Evolutionary conservation across 2,797 vertebrate species (phyloP).

Genomic region (Pantherophis alleghaniensis): DNA sequence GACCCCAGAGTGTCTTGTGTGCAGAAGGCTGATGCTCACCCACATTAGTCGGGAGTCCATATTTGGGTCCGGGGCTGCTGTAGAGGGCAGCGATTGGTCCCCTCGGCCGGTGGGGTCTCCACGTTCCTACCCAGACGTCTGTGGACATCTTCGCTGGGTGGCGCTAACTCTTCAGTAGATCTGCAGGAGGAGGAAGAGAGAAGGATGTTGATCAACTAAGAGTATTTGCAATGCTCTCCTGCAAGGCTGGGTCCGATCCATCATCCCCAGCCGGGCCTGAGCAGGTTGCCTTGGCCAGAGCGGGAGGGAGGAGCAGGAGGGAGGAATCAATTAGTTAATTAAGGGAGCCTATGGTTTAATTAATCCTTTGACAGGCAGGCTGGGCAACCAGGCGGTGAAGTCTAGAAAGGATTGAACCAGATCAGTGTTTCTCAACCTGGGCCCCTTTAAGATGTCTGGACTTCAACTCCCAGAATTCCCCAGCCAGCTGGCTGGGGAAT

Average conservation of each 20-base stretch:
- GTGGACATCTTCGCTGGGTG: slow-evolving; percentile 50
- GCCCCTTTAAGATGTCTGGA: not conserved
- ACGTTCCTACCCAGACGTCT: slow-evolving; percentile 81
- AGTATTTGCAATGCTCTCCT: not conserved
- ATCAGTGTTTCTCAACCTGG: not conserved
- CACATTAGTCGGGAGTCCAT: slow-evolving; percentile 65
- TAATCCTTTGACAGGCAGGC: not conserved
- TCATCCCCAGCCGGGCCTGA: not conserved
- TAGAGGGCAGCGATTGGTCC: slow-evolving; percentile 86
- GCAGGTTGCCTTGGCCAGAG: not conserved
- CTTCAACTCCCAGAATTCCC: not conserved
- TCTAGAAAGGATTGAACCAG: not conserved
- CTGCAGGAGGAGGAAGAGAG: not conserved
- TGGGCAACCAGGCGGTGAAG: not conserved
- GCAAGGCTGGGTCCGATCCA: not conserved
- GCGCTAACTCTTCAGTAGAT: not conserved
- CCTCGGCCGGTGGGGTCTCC: slow-evolving; percentile 86
- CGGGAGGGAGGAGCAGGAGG: not conserved
- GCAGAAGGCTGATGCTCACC: slow-evolving; percentile 67
- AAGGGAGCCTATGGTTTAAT: not conserved
- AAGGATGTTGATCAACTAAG: not conserved
- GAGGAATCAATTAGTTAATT: not conserved
- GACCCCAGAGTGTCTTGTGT: not conserved
- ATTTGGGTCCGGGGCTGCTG: slow-evolving; percentile 85
- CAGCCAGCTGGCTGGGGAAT: too few relatives aligned